Conservation (phyloP, 2,888 invertebrate genomes). For the Thymelicus acteon region DNA sequence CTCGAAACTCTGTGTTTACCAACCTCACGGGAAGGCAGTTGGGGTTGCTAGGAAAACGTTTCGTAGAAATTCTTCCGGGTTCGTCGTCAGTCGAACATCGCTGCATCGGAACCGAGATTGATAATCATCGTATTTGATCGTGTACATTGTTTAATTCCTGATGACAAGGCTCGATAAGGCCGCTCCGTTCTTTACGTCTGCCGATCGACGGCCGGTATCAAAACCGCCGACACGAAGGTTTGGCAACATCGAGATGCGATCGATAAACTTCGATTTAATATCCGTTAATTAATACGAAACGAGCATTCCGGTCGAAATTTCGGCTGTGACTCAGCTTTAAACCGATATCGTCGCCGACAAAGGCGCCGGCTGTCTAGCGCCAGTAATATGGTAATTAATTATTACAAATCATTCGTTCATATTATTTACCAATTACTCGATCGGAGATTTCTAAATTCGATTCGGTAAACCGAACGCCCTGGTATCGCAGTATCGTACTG, state of each 20-base stretch:
- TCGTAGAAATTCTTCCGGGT: constrained; percentile 43
- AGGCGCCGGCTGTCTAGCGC: constrained; percentile 74
- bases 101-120: constrained; percentile 51
- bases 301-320: constrained; percentile 77
- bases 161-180: constrained; percentile 79
- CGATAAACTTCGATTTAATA: constrained; percentile 83
- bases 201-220: constrained; percentile 65
- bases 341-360: constrained; percentile 78
- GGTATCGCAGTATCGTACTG: constrained; percentile 18
- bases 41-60: constrained; percentile 9
- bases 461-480: constrained; percentile 39
- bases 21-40: constrained; percentile 64
- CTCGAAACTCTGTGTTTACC: constrained; percentile 61
- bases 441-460: constrained; percentile 53
- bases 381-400: constrained; percentile 83
- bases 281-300: constrained; percentile 83
- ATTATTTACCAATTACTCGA: constrained; percentile 70
- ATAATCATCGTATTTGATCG: constrained; percentile 77
- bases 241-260: constrained; percentile 80
- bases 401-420: constrained; percentile 76
- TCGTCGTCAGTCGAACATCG: constrained; percentile 18
- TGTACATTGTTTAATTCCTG: constrained; percentile 78
- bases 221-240: constrained; percentile 77
- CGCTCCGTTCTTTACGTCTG: constrained; percentile 62
- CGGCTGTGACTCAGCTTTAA: constrained; percentile 78